phyloP scores from a whole-genome alignment of 2,888 invertebrate species.

The Silvanus unidentatus region DNA sequence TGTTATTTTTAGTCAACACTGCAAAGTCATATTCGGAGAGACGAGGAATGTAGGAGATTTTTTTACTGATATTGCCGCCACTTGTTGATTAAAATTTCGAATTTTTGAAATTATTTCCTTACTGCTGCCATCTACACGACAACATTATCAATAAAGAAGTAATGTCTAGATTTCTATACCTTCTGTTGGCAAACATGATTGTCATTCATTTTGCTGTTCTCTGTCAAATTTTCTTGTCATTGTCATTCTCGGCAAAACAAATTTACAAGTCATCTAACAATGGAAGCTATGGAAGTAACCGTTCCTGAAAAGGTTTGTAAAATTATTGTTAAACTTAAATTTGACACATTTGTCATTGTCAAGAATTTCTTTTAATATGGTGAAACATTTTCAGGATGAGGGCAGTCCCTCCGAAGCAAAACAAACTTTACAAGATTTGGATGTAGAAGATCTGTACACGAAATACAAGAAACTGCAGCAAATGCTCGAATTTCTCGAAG shows the following conservation, averaged over 20 bases:
- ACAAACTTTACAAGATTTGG: constrained; percentile 72
- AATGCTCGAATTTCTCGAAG: constrained; percentile 93
- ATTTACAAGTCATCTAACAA: constrained; percentile 42
- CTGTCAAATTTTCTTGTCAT: neutral
- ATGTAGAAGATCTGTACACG: constrained; percentile 89
- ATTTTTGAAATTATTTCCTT: no score
- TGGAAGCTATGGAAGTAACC: constrained; percentile 80
- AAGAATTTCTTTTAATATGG: neutral
- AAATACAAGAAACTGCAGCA: constrained; percentile 97
- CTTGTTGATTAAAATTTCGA: no score
- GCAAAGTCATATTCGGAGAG: no score
- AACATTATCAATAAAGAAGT: no score
- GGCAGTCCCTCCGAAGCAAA: constrained; percentile 61
- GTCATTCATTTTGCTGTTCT: no score
- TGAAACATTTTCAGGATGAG: constrained; percentile 55
- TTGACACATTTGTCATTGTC: neutral
- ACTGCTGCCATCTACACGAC: no score
- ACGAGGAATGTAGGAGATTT: no score
- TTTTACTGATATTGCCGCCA: no score
- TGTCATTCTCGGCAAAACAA: constrained; percentile 2
- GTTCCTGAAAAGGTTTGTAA: constrained; percentile 70
- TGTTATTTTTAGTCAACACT: no score
- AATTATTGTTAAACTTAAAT: constrained; percentile 13
- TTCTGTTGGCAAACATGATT: no score
- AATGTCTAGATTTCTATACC: no score